Conservation (phyloP, 1,140 invertebrate genomes). For the Stenopsyche tienmushanensis region DNA sequence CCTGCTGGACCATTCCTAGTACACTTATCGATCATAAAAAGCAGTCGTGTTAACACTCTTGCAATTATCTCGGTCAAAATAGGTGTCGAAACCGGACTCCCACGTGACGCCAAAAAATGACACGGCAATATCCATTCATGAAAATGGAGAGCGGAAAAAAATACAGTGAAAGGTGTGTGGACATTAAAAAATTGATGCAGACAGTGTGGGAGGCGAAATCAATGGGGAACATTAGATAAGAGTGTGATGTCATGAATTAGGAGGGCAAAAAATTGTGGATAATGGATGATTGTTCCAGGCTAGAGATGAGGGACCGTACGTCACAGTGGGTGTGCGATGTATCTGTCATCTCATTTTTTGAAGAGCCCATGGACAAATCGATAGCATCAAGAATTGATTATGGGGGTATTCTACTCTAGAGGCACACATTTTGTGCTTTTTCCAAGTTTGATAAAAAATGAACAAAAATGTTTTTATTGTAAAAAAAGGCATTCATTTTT, state of each 20-base stretch:
- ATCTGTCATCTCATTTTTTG: too few species aligned
- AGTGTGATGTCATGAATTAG: too few species aligned
- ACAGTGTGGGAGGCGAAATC: not conserved
- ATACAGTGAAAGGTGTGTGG: not conserved
- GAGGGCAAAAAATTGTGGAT: not conserved
- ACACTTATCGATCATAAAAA: not conserved
- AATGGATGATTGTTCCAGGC: not conserved
- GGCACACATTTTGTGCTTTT: too few species aligned
- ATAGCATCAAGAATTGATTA: too few species aligned
- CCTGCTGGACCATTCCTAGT: not conserved
- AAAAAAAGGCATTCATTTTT: too few species aligned
- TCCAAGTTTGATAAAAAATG: too few species aligned
- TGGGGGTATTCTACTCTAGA: too few species aligned
- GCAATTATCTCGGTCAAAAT: slow-evolving; percentile 7
- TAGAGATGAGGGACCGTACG: not conserved
- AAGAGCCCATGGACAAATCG: too few species aligned
- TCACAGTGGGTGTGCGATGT: too few species aligned
- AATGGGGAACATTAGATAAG: not conserved
- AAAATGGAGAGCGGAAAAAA: not conserved
- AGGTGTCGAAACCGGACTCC: not conserved
- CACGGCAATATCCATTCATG: slow-evolving; percentile 1
- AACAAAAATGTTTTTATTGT: too few species aligned
- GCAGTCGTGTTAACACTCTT: not conserved
- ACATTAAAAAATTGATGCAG: not conserved
- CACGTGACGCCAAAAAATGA: not conserved